A percentile compares a stretch with the other conserved stretches of the same genome.
phyloP scores from a whole-genome alignment of 1,140 invertebrate genomes.

The Panulirus ornatus region DNA sequence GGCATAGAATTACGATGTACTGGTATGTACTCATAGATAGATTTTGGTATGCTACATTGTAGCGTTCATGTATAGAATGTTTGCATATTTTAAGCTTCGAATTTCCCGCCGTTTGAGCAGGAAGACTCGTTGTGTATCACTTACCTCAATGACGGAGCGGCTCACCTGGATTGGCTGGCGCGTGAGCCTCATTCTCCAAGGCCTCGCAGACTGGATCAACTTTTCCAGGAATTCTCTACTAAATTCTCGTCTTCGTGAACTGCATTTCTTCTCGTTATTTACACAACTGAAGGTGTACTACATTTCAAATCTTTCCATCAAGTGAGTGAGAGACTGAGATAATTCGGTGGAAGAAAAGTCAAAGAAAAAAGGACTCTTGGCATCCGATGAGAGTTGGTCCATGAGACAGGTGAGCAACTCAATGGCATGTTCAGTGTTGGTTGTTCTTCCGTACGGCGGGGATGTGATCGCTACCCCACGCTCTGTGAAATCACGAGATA shows the following conservation, averaged over 20 bases:
- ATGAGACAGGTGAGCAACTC: slow-evolving; percentile 53
- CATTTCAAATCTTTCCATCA: not conserved
- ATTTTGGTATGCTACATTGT: too few species aligned
- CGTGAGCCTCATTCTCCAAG: slow-evolving; percentile 38
- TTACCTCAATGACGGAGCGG: not conserved
- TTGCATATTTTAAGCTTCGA: not conserved
- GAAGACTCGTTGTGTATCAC: slow-evolving; percentile 12
- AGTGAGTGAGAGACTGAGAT: not conserved
- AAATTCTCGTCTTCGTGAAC: too few species aligned
- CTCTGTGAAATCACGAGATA: not conserved
- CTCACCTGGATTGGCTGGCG: slow-evolving; percentile 43
- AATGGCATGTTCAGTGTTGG: slow-evolving; percentile 52
- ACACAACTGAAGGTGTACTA: not conserved
- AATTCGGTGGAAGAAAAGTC: not conserved
- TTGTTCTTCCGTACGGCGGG: not conserved
- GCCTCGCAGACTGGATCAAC: not conserved
- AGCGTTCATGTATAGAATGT: too few species aligned
- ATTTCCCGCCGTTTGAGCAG: not conserved
- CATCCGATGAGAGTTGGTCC: slow-evolving; percentile 36
- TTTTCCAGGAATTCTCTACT: slow-evolving; percentile 20
- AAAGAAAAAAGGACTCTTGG: not conserved
- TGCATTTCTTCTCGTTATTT: not conserved
- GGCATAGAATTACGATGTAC: too few species aligned
- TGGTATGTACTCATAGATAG: not conserved
- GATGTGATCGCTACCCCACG: not conserved